A percentile compares a stretch with the other conserved stretches of the same genome.
Conservation (phyloP, 2,797 vertebrate species). For the Xenentodon cancila region DNA sequence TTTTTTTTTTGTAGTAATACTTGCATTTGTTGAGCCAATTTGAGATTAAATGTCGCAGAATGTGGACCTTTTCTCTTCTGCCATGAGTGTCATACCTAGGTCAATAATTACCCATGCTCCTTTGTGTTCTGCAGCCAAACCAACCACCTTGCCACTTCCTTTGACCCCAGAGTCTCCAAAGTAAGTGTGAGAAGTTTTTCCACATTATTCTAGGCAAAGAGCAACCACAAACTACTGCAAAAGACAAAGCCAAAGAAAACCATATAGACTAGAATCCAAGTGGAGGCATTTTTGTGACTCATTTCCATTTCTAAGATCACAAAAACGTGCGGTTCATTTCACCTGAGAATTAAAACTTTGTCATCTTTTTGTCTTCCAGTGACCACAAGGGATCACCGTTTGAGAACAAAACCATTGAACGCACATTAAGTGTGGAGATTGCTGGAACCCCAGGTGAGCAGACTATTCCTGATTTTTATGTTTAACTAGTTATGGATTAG, state of each 20-base stretch:
- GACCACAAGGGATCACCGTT: slow-evolving; percentile 99
- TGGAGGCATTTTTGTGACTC: slow-evolving; percentile 84
- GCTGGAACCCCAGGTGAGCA: slow-evolving; percentile 99
- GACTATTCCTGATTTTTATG: background rate
- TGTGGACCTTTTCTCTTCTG: slow-evolving; percentile 82
- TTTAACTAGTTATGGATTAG: slow-evolving; percentile 33
- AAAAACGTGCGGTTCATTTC: slow-evolving; percentile 74
- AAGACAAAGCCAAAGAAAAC: slow-evolving; percentile 29
- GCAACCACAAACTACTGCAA: slow-evolving; percentile 36
- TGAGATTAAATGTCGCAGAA: slow-evolving; percentile 80
- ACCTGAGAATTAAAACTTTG: slow-evolving; percentile 41
- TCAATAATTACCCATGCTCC: slow-evolving; percentile 88
- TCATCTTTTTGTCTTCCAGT: slow-evolving; percentile 92
- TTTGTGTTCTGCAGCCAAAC: slow-evolving; percentile 95
- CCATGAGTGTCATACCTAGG: slow-evolving; percentile 79
- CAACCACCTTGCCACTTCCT: slow-evolving; percentile 99
- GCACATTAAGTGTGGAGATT: slow-evolving; percentile 99
- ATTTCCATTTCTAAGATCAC: slow-evolving; percentile 88
- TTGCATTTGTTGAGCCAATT: slow-evolving; percentile 75
- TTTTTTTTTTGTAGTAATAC: slow-evolving; percentile 70
- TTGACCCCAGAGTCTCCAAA: slow-evolving; percentile 99
- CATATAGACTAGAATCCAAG: slow-evolving; percentile 61
- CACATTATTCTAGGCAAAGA: slow-evolving; percentile 84
- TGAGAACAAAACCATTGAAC: slow-evolving; percentile 99
- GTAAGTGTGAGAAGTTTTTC: slow-evolving; percentile 98